Percentiles rank a stretch among this genome's conserved stretches.
phyloP scores from a whole-genome alignment of 2,888 invertebrate genomes.

The Chouioia cunea region DNA sequence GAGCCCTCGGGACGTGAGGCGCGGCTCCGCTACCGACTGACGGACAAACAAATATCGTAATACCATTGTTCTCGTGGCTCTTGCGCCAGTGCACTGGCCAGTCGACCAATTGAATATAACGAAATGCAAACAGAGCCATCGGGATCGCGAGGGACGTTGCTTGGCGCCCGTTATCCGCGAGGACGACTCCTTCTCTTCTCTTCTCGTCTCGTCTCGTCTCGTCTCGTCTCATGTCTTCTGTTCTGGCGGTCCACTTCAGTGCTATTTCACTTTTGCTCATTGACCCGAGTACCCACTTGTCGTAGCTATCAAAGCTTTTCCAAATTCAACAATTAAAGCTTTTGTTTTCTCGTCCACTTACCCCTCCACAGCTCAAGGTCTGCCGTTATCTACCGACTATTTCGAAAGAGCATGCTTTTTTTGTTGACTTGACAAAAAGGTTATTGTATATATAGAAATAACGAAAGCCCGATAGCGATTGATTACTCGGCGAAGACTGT shows the following conservation, averaged over 20 bases:
- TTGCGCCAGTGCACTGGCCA: conserved; percentile 53
- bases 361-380: too few species aligned
- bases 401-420: too few species aligned
- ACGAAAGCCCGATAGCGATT: too few species aligned
- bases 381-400: too few species aligned
- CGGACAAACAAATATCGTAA: conserved; percentile 67
- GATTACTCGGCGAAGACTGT: too few species aligned
- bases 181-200: conserved; percentile 43
- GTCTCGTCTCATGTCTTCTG: conserved; percentile 40
- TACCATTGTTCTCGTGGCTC: conserved; percentile 64
- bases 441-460: too few species aligned
- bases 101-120: conserved; percentile 66
- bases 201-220: not conserved
- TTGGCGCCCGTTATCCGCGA: conserved; percentile 49
- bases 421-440: too few species aligned
- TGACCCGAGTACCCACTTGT: conserved; percentile 40
- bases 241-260: conserved; percentile 30
- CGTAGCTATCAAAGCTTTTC: conserved; percentile 37
- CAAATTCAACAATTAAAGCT: conserved; percentile 46
- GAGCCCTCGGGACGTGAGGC: conserved; percentile 55
- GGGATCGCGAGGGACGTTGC: conserved; percentile 55
- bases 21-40: conserved; percentile 53
- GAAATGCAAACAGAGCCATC: conserved; percentile 66
- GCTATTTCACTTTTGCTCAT: conserved; percentile 48
- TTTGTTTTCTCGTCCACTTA: conserved; percentile 4